These are phyloP conservation scores for Neodiprion fabricii DNA, from an alignment of 1,140 invertebrate species.

Conservation along the genomic window DNA sequence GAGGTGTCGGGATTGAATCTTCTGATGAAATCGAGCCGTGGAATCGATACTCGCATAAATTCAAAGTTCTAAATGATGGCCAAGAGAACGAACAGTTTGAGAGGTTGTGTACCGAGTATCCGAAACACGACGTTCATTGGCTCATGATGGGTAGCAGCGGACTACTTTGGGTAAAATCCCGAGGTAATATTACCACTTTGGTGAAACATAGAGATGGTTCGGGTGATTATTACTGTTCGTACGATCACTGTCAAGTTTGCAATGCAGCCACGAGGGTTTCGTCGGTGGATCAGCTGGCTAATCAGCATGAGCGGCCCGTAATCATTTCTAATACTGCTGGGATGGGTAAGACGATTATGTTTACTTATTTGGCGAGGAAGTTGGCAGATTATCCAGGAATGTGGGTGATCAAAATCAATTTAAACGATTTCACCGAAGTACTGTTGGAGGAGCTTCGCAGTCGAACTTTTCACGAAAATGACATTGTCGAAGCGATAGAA, in stretches of 20 bases:
- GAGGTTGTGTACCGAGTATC: background rate
- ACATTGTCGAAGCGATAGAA: background rate
- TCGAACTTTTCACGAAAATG: background rate
- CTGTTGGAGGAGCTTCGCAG: background rate
- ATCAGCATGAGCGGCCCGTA: background rate
- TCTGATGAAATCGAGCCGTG: background rate
- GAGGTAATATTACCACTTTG: background rate
- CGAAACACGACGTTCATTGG: background rate
- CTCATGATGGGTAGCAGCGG: background rate
- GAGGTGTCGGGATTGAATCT: background rate
- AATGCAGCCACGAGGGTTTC: background rate
- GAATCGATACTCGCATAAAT: background rate
- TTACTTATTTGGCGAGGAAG: background rate
- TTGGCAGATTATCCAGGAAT: background rate
- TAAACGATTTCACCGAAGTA: slow-evolving; percentile 1
- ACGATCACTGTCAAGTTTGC: background rate
- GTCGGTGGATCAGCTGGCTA: background rate
- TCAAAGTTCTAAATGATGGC: background rate
- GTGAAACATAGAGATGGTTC: background rate
- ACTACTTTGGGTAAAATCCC: background rate
- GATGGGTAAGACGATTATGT: slow-evolving; percentile 14
- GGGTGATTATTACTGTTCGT: background rate
- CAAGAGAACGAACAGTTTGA: background rate
- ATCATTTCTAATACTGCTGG: background rate
- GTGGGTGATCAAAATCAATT: slow-evolving; percentile 20